These are phyloP conservation scores for Drosophila lini DNA, from an alignment of 1,140 invertebrate genomes.

Conservation along the genomic window DNA sequence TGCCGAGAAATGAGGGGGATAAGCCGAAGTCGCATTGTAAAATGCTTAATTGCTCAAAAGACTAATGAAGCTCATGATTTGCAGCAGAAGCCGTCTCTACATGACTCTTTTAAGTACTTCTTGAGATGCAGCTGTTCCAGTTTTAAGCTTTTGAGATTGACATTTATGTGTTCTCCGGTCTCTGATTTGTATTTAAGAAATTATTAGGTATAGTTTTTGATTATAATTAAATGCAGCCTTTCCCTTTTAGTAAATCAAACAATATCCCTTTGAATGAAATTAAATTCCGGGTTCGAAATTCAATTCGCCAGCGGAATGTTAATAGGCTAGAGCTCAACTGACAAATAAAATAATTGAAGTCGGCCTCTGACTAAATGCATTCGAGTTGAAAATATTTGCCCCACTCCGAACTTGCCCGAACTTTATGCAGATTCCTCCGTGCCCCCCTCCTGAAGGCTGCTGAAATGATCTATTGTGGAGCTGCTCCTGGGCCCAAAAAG, in stretches of 20 bases:
- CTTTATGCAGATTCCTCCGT: constrained; percentile 35
- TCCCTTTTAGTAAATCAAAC: neutral
- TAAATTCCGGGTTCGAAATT: constrained; percentile 19
- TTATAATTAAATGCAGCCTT: neutral
- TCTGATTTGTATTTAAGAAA: constrained; percentile 4
- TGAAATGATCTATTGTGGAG: constrained; percentile 67
- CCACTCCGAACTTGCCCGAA: constrained; percentile 41
- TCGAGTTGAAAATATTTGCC: constrained; percentile 69
- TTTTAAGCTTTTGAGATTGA: constrained; percentile 22
- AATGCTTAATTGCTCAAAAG: constrained; percentile 63
- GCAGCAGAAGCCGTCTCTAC: constrained; percentile 23
- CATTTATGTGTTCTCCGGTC: constrained; percentile 3
- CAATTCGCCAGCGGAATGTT: constrained; percentile 34
- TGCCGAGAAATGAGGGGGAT: constrained; percentile 7
- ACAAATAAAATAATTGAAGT: constrained; percentile 64
- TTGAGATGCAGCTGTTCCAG: constrained; percentile 27
- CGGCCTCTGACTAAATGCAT: constrained; percentile 49
- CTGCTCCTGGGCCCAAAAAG: constrained; percentile 20
- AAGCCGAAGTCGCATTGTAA: constrained; percentile 46
- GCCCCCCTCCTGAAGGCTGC: neutral
- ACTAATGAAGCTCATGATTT: constrained; percentile 75
- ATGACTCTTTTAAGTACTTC: constrained; percentile 1
- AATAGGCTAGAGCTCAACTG: constrained; percentile 52
- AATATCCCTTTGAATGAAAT: constrained; percentile 6
- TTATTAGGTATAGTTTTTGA: neutral